Evolutionary conservation across 2,113 vertebrate species (phyloP).

Genomic region (Rattus rattus): DNA sequence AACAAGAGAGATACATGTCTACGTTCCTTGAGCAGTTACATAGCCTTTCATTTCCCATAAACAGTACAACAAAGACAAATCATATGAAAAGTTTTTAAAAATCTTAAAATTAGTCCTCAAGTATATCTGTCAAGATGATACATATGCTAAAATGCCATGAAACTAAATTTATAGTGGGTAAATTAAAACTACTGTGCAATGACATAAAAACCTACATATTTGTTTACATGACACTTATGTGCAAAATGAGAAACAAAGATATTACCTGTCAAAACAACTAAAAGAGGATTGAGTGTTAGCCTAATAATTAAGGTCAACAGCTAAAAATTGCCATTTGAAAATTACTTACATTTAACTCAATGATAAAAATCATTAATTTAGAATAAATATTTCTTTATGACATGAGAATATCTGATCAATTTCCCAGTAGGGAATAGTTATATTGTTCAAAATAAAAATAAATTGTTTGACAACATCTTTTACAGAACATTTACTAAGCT

Average conservation of each 20-base stretch:
- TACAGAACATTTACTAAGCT: background rate
- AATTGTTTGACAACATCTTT: background rate
- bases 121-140: background rate
- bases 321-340: conserved; percentile 20
- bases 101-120: background rate
- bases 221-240: conserved; percentile 8
- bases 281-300: background rate
- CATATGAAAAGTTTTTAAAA: background rate
- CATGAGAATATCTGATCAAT: conserved; percentile 33
- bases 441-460: conserved; percentile 38
- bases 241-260: conserved; percentile 50
- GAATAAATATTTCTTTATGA: background rate
- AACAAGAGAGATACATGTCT: background rate
- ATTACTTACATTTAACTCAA: background rate
- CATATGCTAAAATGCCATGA: background rate
- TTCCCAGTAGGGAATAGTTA: background rate
- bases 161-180: background rate
- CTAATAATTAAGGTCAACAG: conserved; percentile 3
- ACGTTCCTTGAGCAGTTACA: background rate
- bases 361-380: conserved; percentile 23
- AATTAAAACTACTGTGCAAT: background rate
- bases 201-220: conserved; percentile 21
- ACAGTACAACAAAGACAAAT: background rate
- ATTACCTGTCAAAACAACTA: conserved; percentile 22
- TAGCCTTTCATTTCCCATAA: background rate